Conservation (phyloP, 64 coral and sea anemone species). For the Cladopsammia gracilis region DNA sequence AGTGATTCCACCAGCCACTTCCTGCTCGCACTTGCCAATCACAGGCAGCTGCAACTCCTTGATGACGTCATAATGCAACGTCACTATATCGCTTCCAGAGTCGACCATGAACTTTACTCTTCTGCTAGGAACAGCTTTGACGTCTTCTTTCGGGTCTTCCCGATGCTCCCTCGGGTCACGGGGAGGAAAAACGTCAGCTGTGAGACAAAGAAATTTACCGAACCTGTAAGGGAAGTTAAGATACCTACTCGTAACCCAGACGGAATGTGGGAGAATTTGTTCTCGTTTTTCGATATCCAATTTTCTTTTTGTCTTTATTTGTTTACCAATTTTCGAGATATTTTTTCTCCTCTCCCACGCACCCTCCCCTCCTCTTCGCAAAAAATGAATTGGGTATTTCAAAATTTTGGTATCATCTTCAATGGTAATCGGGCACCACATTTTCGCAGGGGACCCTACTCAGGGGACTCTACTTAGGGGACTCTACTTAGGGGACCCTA, state of each 20-base stretch:
- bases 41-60: constrained; percentile 25
- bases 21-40: constrained; percentile 45
- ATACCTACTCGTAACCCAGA: constrained; percentile 43
- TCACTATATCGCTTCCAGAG: constrained; percentile 77
- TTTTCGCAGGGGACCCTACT: background rate
- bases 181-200: constrained; percentile 59
- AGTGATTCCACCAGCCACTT: constrained; percentile 13
- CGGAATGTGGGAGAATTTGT: background rate
- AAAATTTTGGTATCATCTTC: no score
- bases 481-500: background rate
- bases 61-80: constrained; percentile 53
- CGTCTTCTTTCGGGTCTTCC: constrained; percentile 6
- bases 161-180: background rate
- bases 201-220: constrained; percentile 86
- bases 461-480: background rate
- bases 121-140: background rate
- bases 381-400: background rate
- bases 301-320: background rate
- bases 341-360: background rate
- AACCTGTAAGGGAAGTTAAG: constrained; percentile 60
- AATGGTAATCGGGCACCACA: no score
- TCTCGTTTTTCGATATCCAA: background rate
- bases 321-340: no score
- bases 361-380: background rate
- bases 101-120: constrained; percentile 68